Evolutionary conservation across 2,888 invertebrate species (phyloP), one percentile per base, ranked within the genome.

Genomic region (Tortrix viridana): DNA sequence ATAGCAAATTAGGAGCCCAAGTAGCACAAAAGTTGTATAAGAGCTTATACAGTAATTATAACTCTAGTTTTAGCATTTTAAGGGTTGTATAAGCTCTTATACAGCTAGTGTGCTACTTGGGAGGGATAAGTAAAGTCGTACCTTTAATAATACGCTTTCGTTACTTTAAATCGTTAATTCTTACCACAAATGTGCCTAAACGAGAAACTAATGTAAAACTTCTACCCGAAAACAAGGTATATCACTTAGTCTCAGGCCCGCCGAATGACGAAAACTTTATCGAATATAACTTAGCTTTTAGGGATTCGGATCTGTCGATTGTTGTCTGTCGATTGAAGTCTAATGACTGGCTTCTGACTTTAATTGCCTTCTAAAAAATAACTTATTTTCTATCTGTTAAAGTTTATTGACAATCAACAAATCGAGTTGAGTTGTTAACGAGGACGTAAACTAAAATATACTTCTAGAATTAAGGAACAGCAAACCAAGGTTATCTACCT

Each of bases 231-330:
- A 63, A 63, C 63, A 63, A 52, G 57, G 47, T 58, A 57, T 63
- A 43, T 47, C 57, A 63, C 63, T 63, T 58, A 57, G n/a, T n/a
- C n/a, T n/a, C n/a, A n/a, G 47, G 20, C 26, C 47, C 14, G 16
- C 41, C 41, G 16, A 57, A 14, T 14, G 20, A 52, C 46, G 26
- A 44, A 26, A 52, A 58, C 47, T 53, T 57, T 41, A 48, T 22
- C 38, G 52, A 48, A 47, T 53, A 44, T 38, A 57, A 63, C 63
- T 63, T 63, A 26, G 63, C 63, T 63, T 63, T 63, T 58, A 63
- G 20, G 53, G 53, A n/a, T 62, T 48, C 20, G 16, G 47, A 58
- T 20, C 41, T 48, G 52, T 63, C 57, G 47, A 60, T 53, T 46
- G 47, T 47, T 46, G 41, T 20, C n/a, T n/a, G n/a, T n/a, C n/a